These are phyloP conservation scores for Caligus rogercresseyi DNA, from an alignment of 1,140 invertebrate genomes.

Conservation along the genomic window DNA sequence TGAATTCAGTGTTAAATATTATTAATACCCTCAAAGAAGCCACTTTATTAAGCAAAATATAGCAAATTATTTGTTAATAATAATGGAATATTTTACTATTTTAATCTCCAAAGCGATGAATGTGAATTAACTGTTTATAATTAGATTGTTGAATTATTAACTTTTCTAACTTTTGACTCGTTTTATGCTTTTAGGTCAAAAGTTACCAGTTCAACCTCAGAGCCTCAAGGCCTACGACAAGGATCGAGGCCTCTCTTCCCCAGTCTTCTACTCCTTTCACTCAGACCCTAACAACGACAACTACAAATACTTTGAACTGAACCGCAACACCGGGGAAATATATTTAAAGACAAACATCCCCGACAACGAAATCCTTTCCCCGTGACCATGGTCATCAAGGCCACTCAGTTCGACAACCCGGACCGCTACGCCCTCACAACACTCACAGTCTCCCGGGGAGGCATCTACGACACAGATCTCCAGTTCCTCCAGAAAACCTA, in stretches of 20 bases:
- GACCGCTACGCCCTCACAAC: conserved; percentile 70
- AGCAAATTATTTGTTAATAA: too few species aligned
- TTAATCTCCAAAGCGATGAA: too few species aligned
- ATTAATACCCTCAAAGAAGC: too few species aligned
- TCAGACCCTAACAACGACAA: background rate
- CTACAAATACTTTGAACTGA: conserved; percentile 17
- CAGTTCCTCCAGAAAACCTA: conserved; percentile 55
- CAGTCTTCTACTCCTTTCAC: conserved; percentile 7
- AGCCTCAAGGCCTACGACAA: conserved; percentile 16
- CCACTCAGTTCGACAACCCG: conserved; percentile 65
- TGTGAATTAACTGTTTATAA: too few species aligned
- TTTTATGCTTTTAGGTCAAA: conserved; percentile 1
- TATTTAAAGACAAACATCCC: conserved; percentile 39
- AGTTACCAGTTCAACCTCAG: conserved; percentile 12
- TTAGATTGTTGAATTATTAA: too few species aligned
- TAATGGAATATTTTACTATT: too few species aligned
- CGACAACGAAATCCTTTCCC: conserved; percentile 42
- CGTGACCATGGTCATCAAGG: conserved; percentile 54
- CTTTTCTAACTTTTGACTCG: background rate
- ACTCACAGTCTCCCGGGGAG: conserved; percentile 41
- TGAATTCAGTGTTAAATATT: too few species aligned
- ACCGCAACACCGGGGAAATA: conserved; percentile 42
- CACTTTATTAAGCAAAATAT: too few species aligned
- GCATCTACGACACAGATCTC: conserved; percentile 31
- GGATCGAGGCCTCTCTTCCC: conserved; percentile 10